phyloP scores from a whole-genome alignment of 2,113 vertebrate species.

The Pipra filicauda region DNA sequence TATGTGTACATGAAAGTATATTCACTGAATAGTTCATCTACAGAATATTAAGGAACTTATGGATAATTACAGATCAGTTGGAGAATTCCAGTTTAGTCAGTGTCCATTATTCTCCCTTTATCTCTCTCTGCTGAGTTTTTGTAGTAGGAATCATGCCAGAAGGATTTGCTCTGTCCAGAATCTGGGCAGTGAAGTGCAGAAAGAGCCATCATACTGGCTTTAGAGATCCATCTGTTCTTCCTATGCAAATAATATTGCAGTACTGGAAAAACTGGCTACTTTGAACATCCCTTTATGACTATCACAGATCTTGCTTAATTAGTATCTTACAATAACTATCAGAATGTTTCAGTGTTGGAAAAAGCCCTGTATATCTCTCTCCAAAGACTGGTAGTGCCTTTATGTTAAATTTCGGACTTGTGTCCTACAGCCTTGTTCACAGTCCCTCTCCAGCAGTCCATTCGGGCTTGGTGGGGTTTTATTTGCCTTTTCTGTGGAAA shows the following conservation, averaged over 20 bases:
- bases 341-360: background rate
- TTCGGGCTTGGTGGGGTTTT: background rate
- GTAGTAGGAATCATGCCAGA: background rate
- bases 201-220: background rate
- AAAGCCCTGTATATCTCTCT: background rate
- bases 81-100: background rate
- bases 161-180: background rate
- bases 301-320: background rate
- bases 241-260: background rate
- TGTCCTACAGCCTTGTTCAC: background rate
- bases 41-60: background rate
- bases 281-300: background rate
- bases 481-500: background rate
- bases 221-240: conserved; percentile 5
- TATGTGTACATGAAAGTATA: background rate
- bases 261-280: background rate
- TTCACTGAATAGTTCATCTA: background rate
- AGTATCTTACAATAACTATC: background rate
- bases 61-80: background rate
- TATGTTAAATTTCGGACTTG: background rate
- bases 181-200: background rate
- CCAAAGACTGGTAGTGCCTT: background rate
- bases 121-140: background rate
- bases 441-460: background rate
- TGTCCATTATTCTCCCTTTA: background rate